These are phyloP conservation scores for Chrysina gloriosa DNA, from an alignment of 2,888 invertebrate species.

Conservation along the genomic window DNA sequence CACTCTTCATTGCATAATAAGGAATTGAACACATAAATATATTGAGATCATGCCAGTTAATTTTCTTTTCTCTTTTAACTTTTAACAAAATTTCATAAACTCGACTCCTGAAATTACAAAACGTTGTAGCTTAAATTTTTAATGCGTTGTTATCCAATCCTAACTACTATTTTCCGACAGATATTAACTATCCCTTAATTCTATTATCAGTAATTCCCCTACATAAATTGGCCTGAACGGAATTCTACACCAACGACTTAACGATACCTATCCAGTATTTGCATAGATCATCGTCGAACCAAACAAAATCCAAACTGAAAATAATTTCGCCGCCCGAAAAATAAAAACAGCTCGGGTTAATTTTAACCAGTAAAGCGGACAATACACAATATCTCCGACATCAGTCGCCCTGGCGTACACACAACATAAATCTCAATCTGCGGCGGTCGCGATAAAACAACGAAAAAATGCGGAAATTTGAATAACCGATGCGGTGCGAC, in stretches of 20 bases:
- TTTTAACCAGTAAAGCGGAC: conserved; percentile 43
- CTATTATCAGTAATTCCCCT: no score
- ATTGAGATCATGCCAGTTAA: no score
- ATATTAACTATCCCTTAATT: no score
- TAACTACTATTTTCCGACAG: no score
- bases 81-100: no score
- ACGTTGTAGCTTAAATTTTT: no score
- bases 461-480: conserved; percentile 42
- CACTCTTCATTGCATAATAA: no score
- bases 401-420: conserved; percentile 15
- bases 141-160: no score
- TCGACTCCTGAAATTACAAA: no score
- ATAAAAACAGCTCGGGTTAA: conserved; percentile 38
- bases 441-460: conserved; percentile 33
- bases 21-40: no score
- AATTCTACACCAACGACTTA: background rate
- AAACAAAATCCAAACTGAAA: conserved; percentile 9
- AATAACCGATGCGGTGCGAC: conserved; percentile 40
- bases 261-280: background rate
- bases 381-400: conserved; percentile 45
- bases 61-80: no score
- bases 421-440: conserved; percentile 44
- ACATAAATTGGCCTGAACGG: no score
- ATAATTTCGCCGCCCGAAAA: conserved; percentile 16
- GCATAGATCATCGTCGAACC: background rate